Conservation (phyloP, 2,888 invertebrate genomes). For the Microplitis deprimator region DNA sequence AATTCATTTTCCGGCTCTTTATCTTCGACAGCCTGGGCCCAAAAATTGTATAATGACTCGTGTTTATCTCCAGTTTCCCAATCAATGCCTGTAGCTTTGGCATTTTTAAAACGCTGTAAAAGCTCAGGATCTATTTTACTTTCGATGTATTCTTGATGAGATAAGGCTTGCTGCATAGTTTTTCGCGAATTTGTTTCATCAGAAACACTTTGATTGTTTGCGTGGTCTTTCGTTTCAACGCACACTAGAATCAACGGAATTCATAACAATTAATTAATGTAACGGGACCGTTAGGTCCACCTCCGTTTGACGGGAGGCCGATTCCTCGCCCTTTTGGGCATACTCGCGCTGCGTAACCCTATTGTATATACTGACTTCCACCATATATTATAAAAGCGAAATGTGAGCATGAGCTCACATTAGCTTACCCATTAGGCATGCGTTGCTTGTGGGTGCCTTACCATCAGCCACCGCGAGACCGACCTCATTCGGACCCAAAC, state of each 20-base stretch:
- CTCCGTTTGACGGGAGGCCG: too few species aligned
- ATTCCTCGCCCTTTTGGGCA: too few species aligned
- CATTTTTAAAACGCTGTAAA: slow-evolving; percentile 41
- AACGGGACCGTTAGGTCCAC: slow-evolving; percentile 38
- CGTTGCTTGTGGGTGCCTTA: too few species aligned
- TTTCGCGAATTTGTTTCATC: slow-evolving; percentile 36
- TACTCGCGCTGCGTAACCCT: too few species aligned
- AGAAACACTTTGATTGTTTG: slow-evolving; percentile 29
- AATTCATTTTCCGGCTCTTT: slow-evolving; percentile 23
- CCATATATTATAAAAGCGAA: too few species aligned
- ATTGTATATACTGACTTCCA: too few species aligned
- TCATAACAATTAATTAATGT: slow-evolving; percentile 42
- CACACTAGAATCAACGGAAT: slow-evolving; percentile 47
- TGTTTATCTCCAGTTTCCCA: slow-evolving; percentile 41
- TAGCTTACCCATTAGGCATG: too few species aligned
- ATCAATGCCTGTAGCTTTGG: slow-evolving; percentile 16
- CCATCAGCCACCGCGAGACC: too few species aligned
- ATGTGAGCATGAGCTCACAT: too few species aligned
- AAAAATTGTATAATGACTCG: slow-evolving; percentile 39
- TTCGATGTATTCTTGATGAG: slow-evolving; percentile 40
- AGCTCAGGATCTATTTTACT: slow-evolving; percentile 41
- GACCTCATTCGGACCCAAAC: too few species aligned
- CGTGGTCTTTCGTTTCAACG: slow-evolving; percentile 32
- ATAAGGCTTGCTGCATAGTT: slow-evolving; percentile 15
- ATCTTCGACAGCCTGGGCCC: slow-evolving; percentile 38